Base-by-base conservation (phyloP, 1,140 invertebrate species). In the Elysia chlorotica region DNA sequence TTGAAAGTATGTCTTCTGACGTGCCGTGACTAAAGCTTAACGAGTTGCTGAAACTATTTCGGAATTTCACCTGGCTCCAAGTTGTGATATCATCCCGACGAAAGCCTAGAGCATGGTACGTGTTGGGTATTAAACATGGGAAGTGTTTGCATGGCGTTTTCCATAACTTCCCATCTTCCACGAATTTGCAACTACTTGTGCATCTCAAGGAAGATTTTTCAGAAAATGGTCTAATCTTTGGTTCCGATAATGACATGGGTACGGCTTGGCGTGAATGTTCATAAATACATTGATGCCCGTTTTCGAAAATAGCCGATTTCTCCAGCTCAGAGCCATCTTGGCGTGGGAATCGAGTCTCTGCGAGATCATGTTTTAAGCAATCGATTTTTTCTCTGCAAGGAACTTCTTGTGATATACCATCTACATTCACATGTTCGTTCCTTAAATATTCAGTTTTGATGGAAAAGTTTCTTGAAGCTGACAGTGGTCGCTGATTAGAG, bases 101-200 rank as follows among this genome's bases (percentile, higher is more conserved):
- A 61, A 68, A 57, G 5, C 63, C 54, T 14, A 76, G 33, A 35
- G 38, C 61, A 65, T 76, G 67, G 62, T 76, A 76, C 6, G 72
- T 74, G 4, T 0, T 21, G 23, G 69, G 75, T n/a, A 33, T 6
- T 30, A 25, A 17, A 48, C 75, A 76, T 0, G 75, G 75, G 62
- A 76, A 76, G 41, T 73, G 30, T 6, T 41, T 33, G 31, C 75
- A 76, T 30, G 3, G 63, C 23, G 3, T 65, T 14, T 2, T 30
- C 2, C 1, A 2, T 37, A 38, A 35, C 37, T 23, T 41, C 48
- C n/a, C 63, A 65, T 1, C 30, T 35, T 2, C 21, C 17, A 1
- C 48, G 23, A 37, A 19, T 53, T 6, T 38, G 35, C 2, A 54
- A 14, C 6, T n/a, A 54, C 38, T 5, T 19, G 14, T 31, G 38